Base-by-base conservation (phyloP, 1,140 invertebrate genomes). In the Meteorus sp. region DNA sequence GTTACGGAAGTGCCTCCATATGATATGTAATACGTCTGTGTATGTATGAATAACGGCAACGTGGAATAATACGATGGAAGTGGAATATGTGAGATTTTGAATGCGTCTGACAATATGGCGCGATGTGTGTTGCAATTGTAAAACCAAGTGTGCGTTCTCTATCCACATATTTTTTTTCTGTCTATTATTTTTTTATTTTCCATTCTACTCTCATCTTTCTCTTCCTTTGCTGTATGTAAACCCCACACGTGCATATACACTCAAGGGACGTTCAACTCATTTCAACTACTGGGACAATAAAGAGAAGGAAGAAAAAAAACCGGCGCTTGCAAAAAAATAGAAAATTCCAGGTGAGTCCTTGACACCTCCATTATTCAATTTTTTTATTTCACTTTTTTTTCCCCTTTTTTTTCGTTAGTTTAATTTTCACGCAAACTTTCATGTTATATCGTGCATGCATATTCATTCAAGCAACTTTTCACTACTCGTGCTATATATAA, bases 51-150 rank as follows among this genome's bases (percentile, higher is more conserved):
- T n/a, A n/a, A n/a, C n/a, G n/a, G n/a, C n/a, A n/a, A n/a, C n/a
- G n/a, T n/a, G n/a, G n/a, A n/a, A n/a, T n/a, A n/a, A n/a, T n/a
- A n/a, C n/a, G n/a, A n/a, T n/a, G n/a, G 41, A 20, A 17, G 27
- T 31, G 45, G 44, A 31, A 29, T 27, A 58, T 27, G 15, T 17
- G n/a, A 19, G 45, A 37, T 33, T 59, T 39, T 59, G 52, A 59
- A 51, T 59, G 39, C 27, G 7, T 54, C 47, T 58, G 44, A 57
- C 22, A 58, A 58, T 51, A 43, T 44, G 39, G 17, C n/a, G 3
- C 5, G 37, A 25, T 25, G 27, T 29, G 27, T 29, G 43, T n/a
- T 25, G 9, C 9, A n/a, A 35, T n/a, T 2, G 13, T 35, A 35
- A 35, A 35, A 31, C 4, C 4, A 31, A 31, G 9, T 9, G 9